phyloP scores from a whole-genome alignment of 2,888 invertebrate genomes.

The Macropis europaea region DNA sequence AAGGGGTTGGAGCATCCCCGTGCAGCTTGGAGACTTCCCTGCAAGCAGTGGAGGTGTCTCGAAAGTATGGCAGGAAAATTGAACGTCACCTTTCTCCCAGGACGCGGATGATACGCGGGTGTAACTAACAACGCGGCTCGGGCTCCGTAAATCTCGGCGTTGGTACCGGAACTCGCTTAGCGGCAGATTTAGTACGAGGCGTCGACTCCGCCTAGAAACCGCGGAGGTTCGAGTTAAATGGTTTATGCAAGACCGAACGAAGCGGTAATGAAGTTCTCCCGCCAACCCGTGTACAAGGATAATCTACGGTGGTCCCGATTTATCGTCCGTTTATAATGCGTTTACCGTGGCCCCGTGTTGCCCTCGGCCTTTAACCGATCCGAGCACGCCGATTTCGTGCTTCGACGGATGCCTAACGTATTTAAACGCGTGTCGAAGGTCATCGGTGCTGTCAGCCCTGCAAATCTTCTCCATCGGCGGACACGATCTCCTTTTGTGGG shows the following conservation, averaged over 20 bases:
- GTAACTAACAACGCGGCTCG: conserved; percentile 59
- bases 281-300: conserved; percentile 67
- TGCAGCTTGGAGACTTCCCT: too few species aligned
- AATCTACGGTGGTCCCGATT: conserved; percentile 77
- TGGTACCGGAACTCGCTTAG: conserved; percentile 73
- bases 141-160: conserved; percentile 71
- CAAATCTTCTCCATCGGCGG: too few species aligned
- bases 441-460: too few species aligned
- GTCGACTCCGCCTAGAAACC: conserved; percentile 77
- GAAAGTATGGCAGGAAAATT: too few species aligned
- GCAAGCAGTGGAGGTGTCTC: too few species aligned
- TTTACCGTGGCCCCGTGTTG: conserved; percentile 33
- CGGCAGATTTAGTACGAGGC: conserved; percentile 75
- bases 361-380: conserved; percentile 32
- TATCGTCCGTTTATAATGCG: conserved; percentile 76
- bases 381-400: conserved; percentile 39
- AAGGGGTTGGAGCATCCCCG: too few species aligned
- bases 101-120: conserved; percentile 15
- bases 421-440: too few species aligned
- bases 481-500: too few species aligned
- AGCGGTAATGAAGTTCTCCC: conserved; percentile 79
- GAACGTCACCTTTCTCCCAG: too few species aligned
- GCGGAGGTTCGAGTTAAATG: conserved; percentile 79
- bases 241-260: conserved; percentile 79
- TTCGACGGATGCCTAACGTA: conserved; percentile 25